Conservation (phyloP, 1,140 invertebrate species). For the Anadara kagoshimensis region DNA sequence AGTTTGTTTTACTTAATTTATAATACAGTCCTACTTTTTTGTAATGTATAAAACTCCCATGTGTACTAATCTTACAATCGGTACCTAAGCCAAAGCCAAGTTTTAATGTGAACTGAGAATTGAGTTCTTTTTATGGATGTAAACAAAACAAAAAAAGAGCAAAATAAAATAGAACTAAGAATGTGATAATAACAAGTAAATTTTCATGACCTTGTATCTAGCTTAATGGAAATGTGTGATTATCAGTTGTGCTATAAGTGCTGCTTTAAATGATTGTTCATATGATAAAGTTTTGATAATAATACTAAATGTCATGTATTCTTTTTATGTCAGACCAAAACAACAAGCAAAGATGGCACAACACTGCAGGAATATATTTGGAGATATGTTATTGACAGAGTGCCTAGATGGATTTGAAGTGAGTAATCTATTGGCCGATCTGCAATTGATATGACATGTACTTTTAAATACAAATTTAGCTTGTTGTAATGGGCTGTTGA, state of each 20-base stretch:
- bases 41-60: background rate
- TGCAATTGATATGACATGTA: background rate
- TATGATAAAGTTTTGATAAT: too few species aligned
- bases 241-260: too few species aligned
- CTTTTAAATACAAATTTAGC: background rate
- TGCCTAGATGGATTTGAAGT: slow-evolving; percentile 66
- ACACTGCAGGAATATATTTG: slow-evolving; percentile 96
- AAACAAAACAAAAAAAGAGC: too few species aligned
- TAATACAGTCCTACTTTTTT: too few species aligned
- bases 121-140: too few species aligned
- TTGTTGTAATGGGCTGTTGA: background rate
- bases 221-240: too few species aligned
- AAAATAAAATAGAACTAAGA: too few species aligned
- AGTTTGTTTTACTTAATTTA: slow-evolving; percentile 44
- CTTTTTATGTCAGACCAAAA: slow-evolving; percentile 80
- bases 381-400: slow-evolving; percentile 82
- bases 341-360: slow-evolving; percentile 98
- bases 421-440: slow-evolving; percentile 36
- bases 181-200: too few species aligned
- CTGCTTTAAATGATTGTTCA: too few species aligned
- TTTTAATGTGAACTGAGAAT: background rate
- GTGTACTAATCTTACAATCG: too few species aligned
- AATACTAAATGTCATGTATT: background rate
- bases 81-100: too few species aligned
- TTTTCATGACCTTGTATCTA: too few species aligned